These are phyloP conservation scores for Coregonus suidteri DNA, from an alignment of 2,797 vertebrate species.

Conservation along the genomic window DNA sequence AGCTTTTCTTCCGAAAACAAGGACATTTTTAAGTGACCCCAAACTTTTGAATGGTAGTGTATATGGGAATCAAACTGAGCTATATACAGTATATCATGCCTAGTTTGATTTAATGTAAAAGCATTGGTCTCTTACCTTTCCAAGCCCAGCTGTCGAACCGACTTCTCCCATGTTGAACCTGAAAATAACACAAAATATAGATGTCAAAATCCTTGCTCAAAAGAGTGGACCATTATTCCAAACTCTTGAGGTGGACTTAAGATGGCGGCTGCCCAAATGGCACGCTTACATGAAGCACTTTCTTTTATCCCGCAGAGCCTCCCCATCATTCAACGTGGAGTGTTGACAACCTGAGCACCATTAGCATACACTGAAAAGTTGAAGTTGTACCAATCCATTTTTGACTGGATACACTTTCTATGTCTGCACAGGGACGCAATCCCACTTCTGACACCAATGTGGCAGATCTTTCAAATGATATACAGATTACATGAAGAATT, in stretches of 20 bases:
- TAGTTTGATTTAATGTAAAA: neutral
- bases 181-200: conserved; percentile 36
- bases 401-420: neutral
- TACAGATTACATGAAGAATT: neutral
- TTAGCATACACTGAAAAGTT: neutral
- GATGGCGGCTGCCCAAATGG: neutral
- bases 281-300: neutral
- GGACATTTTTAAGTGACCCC: no score
- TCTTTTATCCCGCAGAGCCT: neutral
- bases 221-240: neutral
- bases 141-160: conserved; percentile 80
- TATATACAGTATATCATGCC: neutral
- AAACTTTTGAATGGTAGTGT: no score
- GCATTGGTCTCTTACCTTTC: conserved; percentile 76
- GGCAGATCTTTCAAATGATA: neutral
- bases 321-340: neutral
- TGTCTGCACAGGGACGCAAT: neutral
- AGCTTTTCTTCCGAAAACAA: no score
- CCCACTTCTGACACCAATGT: neutral
- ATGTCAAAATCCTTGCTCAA: neutral
- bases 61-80: no score
- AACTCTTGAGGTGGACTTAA: neutral
- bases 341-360: neutral
- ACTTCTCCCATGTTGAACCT: conserved; percentile 83
- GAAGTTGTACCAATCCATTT: neutral